Evolutionary conservation across 2,888 invertebrate species (phyloP).

Genomic region (Clistopyga incitator): DNA sequence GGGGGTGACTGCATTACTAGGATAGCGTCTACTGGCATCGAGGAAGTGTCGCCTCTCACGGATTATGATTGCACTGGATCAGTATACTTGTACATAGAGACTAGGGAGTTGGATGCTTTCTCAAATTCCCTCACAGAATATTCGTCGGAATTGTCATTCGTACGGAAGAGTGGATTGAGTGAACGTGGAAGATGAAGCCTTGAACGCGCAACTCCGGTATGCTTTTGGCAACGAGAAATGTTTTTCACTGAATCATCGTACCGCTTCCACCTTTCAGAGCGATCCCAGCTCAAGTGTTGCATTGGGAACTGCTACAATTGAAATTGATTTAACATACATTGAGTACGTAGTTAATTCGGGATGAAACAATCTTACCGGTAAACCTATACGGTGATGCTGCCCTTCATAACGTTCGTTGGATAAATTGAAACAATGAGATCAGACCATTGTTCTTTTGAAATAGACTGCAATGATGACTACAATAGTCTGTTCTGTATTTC

Average conservation of each 20-base stretch:
- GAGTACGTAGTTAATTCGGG: neutral
- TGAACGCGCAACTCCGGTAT: slow-evolving; percentile 7
- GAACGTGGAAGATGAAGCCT: slow-evolving; percentile 36
- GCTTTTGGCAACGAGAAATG: slow-evolving; percentile 19
- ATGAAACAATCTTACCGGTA: neutral
- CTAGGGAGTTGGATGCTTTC: slow-evolving; percentile 30
- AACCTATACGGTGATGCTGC: neutral
- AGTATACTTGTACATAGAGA: slow-evolving; percentile 30
- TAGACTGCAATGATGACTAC: neutral
- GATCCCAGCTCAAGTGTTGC: neutral
- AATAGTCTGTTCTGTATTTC: neutral
- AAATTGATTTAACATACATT: slow-evolving; percentile 9
- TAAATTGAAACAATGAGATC: neutral
- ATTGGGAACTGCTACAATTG: neutral
- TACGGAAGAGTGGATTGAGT: neutral
- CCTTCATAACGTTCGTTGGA: neutral
- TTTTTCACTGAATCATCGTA: slow-evolving; percentile 34
- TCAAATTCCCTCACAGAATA: slow-evolving; percentile 24
- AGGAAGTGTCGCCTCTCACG: slow-evolving; percentile 35
- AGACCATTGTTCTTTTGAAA: neutral
- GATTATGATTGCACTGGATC: slow-evolving; percentile 64
- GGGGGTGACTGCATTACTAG: slow-evolving; percentile 37
- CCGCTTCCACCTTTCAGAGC: neutral
- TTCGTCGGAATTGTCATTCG: slow-evolving; percentile 49
- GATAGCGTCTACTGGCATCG: slow-evolving; percentile 44